Percentiles rank a stretch among this genome's conserved stretches.
Conservation (phyloP, 1,140 invertebrate species). For the Zophobas atratus region DNA sequence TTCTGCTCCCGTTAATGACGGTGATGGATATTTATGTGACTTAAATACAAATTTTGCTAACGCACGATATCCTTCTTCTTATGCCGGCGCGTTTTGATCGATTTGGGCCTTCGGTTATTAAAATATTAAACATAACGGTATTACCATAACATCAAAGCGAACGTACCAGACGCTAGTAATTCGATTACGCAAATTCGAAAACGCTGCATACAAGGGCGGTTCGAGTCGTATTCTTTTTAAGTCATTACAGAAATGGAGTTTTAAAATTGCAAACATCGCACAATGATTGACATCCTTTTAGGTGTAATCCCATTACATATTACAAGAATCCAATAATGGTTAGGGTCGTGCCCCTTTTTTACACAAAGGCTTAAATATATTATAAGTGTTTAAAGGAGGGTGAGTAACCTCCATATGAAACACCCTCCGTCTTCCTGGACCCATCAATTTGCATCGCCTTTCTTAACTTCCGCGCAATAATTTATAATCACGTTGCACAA, state of each 20-base stretch:
- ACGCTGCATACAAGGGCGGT: slow-evolving; percentile 18
- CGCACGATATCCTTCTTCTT: neutral
- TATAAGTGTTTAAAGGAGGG: slow-evolving; percentile 49
- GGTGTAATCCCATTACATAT: slow-evolving; percentile 55
- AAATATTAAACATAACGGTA: slow-evolving; percentile 24
- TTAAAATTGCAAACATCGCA: slow-evolving; percentile 56
- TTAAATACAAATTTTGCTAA: slow-evolving; percentile 1
- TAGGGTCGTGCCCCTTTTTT: slow-evolving; percentile 45
- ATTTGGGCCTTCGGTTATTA: slow-evolving; percentile 15
- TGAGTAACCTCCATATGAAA: slow-evolving; percentile 27
- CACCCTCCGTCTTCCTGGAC: slow-evolving; percentile 2
- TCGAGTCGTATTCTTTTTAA: slow-evolving; percentile 45
- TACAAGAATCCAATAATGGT: slow-evolving; percentile 53
- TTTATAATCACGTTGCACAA: slow-evolving; percentile 37
- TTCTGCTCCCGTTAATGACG: neutral
- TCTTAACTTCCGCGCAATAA: slow-evolving; percentile 37
- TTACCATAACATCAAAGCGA: slow-evolving; percentile 36
- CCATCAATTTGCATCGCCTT: slow-evolving; percentile 40
- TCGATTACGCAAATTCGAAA: slow-evolving; percentile 29
- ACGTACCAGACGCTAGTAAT: slow-evolving; percentile 15
- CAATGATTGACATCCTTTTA: slow-evolving; percentile 57
- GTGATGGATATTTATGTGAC: slow-evolving; percentile 1
- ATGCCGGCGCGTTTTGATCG: neutral
- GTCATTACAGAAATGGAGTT: slow-evolving; percentile 55
- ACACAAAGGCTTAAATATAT: slow-evolving; percentile 44